A percentile compares a stretch with the other conserved stretches of the same genome.
Evolutionary conservation across 92 coral and sea anemone species (phyloP).

Genomic region (Parazoanthus atlanticus): DNA sequence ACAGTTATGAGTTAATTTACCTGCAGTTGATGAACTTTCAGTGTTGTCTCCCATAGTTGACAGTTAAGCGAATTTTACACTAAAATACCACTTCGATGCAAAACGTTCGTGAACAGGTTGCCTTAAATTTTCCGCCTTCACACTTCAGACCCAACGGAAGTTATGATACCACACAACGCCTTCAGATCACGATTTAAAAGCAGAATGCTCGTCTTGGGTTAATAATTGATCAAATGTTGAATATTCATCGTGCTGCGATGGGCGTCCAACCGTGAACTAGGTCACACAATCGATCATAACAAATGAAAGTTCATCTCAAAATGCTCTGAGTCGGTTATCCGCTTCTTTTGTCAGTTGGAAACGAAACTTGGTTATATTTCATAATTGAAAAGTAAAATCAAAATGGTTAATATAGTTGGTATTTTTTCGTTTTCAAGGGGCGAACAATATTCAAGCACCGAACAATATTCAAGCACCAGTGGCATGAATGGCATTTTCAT

Average conservation of each 20-base stretch:
- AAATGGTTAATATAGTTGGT: too few relatives aligned
- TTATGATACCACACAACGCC: not conserved
- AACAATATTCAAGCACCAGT: too few relatives aligned
- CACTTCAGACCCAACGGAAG: not conserved
- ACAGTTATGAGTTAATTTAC: conserved; percentile 9
- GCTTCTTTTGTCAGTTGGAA: too few relatives aligned
- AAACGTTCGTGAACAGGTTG: not conserved
- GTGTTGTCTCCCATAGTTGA: not conserved
- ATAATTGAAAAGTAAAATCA: too few relatives aligned
- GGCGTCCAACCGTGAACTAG: not conserved
- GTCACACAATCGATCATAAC: not conserved
- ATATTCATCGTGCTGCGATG: not conserved
- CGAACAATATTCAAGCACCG: too few relatives aligned
- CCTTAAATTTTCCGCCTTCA: not conserved
- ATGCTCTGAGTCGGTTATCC: too few relatives aligned
- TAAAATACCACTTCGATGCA: not conserved
- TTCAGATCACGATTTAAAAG: too few relatives aligned
- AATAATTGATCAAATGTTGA: not conserved
- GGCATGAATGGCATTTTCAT: too few relatives aligned
- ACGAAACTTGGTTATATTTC: too few relatives aligned
- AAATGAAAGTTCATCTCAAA: not conserved
- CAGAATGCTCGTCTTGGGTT: not conserved
- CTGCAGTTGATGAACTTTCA: conserved; percentile 9
- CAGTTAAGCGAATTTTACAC: not conserved
- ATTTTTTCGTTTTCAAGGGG: too few relatives aligned